Conservation (phyloP, 2,113 vertebrate genomes). For the Chitala chitala region DNA sequence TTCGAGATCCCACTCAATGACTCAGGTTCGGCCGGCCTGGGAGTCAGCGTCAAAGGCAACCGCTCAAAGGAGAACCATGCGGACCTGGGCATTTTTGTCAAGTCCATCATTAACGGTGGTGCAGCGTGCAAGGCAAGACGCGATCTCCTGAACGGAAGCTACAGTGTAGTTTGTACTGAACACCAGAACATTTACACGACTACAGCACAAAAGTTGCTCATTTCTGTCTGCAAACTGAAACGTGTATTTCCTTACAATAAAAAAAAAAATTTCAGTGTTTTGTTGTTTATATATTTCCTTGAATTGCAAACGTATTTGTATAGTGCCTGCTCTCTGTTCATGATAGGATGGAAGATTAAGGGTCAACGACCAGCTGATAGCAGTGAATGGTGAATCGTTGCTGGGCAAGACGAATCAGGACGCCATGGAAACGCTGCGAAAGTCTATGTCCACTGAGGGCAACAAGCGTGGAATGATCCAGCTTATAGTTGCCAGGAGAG, state of each 20-base stretch:
- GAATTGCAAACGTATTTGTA: background rate
- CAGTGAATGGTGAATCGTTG: constrained; percentile 89
- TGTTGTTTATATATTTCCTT: no score
- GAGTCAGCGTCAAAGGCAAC: constrained; percentile 97
- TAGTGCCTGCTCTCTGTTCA: background rate
- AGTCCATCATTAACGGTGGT: constrained; percentile 96
- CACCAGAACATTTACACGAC: no score
- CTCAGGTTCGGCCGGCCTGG: constrained; percentile 92
- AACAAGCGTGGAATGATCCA: constrained; percentile 97
- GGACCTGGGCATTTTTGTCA: constrained; percentile 95
- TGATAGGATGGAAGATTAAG: constrained; percentile 84
- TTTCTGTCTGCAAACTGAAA: no score
- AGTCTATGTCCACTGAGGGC: constrained; percentile 92
- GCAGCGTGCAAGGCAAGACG: constrained; percentile 89
- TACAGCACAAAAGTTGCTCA: no score
- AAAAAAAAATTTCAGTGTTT: no score
- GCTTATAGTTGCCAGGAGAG: constrained; percentile 82
- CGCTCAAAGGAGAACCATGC: constrained; percentile 92
- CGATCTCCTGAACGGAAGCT: no score
- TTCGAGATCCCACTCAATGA: constrained; percentile 95
- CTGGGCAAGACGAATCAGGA: constrained; percentile 92
- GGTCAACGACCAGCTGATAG: constrained; percentile 94
- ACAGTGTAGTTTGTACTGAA: no score
- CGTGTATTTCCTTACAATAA: no score
- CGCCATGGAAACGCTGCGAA: constrained; percentile 91